Conservation (phyloP, 2,797 vertebrate genomes). For the Pseudotriccus pelzelni region DNA sequence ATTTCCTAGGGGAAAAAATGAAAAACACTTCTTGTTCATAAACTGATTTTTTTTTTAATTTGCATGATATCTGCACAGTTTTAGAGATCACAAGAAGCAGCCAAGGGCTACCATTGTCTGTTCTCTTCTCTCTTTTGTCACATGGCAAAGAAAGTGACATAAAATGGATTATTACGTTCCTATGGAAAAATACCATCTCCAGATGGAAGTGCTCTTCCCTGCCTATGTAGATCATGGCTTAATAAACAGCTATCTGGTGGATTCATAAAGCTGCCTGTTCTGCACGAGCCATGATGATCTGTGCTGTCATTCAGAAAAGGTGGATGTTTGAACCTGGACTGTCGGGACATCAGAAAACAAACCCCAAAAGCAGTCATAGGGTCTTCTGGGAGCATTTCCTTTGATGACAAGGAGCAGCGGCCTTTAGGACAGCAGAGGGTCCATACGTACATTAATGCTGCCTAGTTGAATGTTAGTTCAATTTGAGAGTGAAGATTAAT, state of each 20-base stretch:
- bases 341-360: not conserved
- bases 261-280: not conserved
- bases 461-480: not conserved
- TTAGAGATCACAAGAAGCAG: not conserved
- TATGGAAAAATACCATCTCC: not conserved
- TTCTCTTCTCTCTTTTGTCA: not conserved
- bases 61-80: not conserved
- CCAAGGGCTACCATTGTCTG: not conserved
- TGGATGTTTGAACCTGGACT: not conserved
- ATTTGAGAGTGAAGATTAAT: not conserved
- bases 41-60: not conserved
- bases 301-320: not conserved
- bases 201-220: not conserved
- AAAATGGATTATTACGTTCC: not conserved
- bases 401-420: not conserved
- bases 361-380: not conserved
- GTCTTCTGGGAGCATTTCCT: not conserved
- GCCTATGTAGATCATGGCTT: not conserved
- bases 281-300: rapidly evolving
- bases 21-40: not conserved
- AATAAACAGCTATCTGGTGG: not conserved
- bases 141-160: not conserved
- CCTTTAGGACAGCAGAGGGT: not conserved
- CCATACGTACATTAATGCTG: not conserved
- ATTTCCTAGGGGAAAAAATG: not conserved